A percentile compares a stretch with the other conserved stretches of the same genome.
Conservation (phyloP, 2,797 vertebrate genomes). For the Sebastes umbrosus region DNA sequence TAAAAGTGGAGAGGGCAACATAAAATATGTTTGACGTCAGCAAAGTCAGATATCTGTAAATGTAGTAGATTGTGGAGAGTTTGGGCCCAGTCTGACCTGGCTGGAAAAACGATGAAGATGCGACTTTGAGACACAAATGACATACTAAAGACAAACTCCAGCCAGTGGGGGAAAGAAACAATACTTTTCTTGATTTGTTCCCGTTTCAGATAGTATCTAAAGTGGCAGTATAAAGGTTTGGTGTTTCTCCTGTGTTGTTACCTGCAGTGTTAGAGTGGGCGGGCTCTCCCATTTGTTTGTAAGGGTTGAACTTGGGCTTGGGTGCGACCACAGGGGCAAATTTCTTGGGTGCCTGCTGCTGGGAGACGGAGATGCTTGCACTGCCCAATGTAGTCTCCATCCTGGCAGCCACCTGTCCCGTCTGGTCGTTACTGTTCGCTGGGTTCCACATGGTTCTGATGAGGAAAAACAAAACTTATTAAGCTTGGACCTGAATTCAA, state of each 20-base stretch:
- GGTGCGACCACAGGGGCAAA: constrained; percentile 96
- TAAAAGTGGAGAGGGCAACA: background rate
- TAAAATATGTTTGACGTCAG: background rate
- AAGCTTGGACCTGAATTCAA: background rate
- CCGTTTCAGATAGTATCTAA: background rate
- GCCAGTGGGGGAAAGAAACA: background rate
- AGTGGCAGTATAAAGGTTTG: background rate
- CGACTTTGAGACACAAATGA: background rate
- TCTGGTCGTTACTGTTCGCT: constrained; percentile 84
- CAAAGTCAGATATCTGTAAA: background rate
- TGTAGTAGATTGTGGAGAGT: background rate
- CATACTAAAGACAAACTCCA: background rate
- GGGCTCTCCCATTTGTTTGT: constrained; percentile 81
- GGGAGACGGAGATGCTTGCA: constrained; percentile 95
- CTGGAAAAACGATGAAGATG: background rate
- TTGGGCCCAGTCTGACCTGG: background rate
- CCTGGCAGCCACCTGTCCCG: constrained; percentile 90
- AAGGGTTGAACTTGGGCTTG: constrained; percentile 98
- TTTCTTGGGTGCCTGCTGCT: constrained; percentile 95
- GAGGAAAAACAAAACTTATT: background rate
- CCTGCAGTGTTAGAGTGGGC: constrained; percentile 80
- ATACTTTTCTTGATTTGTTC: background rate
- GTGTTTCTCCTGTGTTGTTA: constrained; percentile 54
- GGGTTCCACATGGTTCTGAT: constrained; percentile 91
- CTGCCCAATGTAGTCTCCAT: constrained; percentile 96